These are phyloP conservation scores for Anthoscopus minutus DNA, from an alignment of 2,113 vertebrate species.

Conservation along the genomic window DNA sequence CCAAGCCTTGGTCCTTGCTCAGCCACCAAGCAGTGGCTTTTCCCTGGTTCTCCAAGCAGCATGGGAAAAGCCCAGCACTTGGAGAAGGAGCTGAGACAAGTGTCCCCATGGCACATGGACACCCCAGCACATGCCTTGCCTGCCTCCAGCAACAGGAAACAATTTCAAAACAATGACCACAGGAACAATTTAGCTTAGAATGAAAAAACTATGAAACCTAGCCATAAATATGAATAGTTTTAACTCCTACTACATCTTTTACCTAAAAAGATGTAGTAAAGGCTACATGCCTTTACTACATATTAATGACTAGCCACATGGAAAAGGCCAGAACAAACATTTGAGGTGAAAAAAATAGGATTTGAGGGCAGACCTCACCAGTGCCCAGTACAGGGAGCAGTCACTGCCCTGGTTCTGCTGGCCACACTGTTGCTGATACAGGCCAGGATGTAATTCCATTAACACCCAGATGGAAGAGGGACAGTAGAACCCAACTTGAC, in stretches of 20 bases:
- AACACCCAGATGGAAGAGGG: background rate
- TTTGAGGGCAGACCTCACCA: background rate
- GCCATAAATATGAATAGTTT: background rate
- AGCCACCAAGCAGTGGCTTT: accelerated
- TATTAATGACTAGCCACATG: background rate
- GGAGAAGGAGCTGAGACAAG: background rate
- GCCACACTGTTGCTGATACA: background rate
- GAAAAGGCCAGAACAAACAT: background rate
- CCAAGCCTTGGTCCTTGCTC: background rate
- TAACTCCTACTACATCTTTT: background rate
- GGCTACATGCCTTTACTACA: background rate
- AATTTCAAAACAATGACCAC: background rate
- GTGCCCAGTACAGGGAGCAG: background rate
- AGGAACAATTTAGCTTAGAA: background rate
- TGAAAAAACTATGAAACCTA: accelerated
- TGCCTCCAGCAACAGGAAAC: background rate
- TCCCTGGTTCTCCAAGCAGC: background rate
- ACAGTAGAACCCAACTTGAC: background rate
- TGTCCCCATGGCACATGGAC: background rate
- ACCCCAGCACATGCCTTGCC: background rate
- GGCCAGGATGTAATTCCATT: background rate
- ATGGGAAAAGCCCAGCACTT: background rate
- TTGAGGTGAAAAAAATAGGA: background rate
- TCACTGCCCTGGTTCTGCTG: background rate
- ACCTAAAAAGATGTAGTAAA: too few relatives aligned